Conservation (phyloP, 2,888 invertebrate genomes). For the Isotomurus palustris region DNA sequence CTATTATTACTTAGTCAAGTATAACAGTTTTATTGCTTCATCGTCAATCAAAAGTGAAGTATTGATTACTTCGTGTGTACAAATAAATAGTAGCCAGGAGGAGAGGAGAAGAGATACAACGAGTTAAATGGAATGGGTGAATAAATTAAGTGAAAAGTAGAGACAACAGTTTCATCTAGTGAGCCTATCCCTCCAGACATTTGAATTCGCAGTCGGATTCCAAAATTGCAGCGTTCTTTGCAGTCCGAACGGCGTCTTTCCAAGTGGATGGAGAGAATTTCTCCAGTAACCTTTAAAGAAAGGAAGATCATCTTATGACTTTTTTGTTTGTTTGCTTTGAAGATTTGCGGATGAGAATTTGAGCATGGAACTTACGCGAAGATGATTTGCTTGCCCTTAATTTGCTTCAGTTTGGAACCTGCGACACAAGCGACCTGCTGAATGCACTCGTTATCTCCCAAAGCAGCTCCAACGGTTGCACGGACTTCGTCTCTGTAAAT, state of each 20-base stretch:
- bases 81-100: too few species aligned
- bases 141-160: too few species aligned
- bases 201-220: constrained; percentile 41
- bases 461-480: constrained; percentile 40
- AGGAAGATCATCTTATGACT: neutral
- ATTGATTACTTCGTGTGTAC: too few species aligned
- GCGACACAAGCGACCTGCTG: constrained; percentile 41
- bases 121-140: too few species aligned
- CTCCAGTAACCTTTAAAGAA: constrained; percentile 36
- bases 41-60: too few species aligned
- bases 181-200: constrained; percentile 18
- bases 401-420: constrained; percentile 37
- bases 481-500: constrained; percentile 37
- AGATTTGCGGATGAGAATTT: too few species aligned
- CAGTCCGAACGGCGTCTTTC: constrained; percentile 35
- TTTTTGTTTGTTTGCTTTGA: neutral
- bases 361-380: constrained; percentile 43
- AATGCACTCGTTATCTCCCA: constrained; percentile 42
- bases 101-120: too few species aligned
- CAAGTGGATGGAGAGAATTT: constrained; percentile 38
- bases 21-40: too few species aligned
- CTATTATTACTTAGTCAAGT: too few species aligned
- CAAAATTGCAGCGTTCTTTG: constrained; percentile 37
- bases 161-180: too few species aligned
- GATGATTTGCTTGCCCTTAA: constrained; percentile 43